Conservation (phyloP, 37 sponge, comb jelly and placozoan genomes). For the Geodia barretti region DNA sequence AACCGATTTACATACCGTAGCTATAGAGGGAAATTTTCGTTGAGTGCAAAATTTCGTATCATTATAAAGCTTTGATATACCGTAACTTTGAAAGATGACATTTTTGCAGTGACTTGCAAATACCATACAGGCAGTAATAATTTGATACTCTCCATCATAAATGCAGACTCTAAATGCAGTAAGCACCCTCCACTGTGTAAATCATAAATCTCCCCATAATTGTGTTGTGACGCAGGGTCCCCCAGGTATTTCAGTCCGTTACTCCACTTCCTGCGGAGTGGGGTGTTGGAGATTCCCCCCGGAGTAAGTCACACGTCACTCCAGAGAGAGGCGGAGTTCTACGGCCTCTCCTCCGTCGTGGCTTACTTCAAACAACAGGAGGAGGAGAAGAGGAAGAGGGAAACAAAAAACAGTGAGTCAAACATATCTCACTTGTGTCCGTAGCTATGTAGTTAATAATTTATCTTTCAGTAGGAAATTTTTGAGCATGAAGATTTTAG, state of each 20-base stretch:
- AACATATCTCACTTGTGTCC: too few species aligned
- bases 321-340: constrained; percentile 73
- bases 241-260: constrained; percentile 65
- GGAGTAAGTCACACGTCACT: constrained; percentile 15
- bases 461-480: too few species aligned
- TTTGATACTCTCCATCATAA: too few species aligned
- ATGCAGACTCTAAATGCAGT: too few species aligned
- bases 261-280: constrained; percentile 62
- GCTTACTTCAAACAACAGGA: constrained; percentile 39
- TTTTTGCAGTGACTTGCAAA: too few species aligned
- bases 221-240: constrained; percentile 25
- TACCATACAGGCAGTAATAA: too few species aligned
- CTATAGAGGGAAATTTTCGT: neutral
- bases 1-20: too few species aligned
- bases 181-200: too few species aligned
- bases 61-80: too few species aligned
- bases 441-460: too few species aligned
- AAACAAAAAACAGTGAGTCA: neutral
- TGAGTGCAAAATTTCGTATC: neutral
- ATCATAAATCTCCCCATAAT: neutral
- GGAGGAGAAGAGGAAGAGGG: constrained; percentile 1
- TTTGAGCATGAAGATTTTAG: too few species aligned
- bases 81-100: too few species aligned
- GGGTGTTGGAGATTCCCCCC: constrained; percentile 38
- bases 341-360: constrained; percentile 45